Conservation (phyloP, 2,113 vertebrate species). For the Daubentonia madagascariensis region DNA sequence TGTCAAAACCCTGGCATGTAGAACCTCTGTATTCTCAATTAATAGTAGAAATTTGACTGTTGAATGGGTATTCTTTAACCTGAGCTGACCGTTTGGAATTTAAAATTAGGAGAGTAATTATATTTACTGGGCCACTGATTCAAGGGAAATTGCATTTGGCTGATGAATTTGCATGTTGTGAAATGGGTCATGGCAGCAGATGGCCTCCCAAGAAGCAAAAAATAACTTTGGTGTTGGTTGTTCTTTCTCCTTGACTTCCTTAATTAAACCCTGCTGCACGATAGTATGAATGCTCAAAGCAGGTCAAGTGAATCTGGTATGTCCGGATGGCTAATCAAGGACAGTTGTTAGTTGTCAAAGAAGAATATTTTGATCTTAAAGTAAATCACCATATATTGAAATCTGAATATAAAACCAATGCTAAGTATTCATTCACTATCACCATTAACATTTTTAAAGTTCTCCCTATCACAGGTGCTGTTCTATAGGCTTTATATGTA, state of each 20-base stretch:
- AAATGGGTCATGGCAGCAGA: slow-evolving; percentile 81
- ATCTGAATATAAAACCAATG: background rate
- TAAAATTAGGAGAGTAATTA: slow-evolving; percentile 82
- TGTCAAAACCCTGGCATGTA: slow-evolving; percentile 50
- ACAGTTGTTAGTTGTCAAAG: slow-evolving; percentile 65
- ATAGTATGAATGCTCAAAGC: slow-evolving; percentile 61
- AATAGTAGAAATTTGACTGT: slow-evolving; percentile 57
- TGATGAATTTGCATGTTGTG: slow-evolving; percentile 78
- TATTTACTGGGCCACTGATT: slow-evolving; percentile 79
- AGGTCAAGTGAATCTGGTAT: slow-evolving; percentile 66
- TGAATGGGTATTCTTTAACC: slow-evolving; percentile 68
- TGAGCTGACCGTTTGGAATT: slow-evolving; percentile 75
- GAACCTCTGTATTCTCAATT: slow-evolving; percentile 36
- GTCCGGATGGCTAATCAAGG: slow-evolving; percentile 24
- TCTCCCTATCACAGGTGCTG: background rate
- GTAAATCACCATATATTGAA: background rate
- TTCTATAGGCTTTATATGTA: background rate
- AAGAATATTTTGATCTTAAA: slow-evolving; percentile 47
- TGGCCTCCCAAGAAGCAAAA: slow-evolving; percentile 79
- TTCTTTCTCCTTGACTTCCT: slow-evolving; percentile 67
- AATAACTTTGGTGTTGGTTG: slow-evolving; percentile 64
- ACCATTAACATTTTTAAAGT: background rate
- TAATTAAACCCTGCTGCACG: slow-evolving; percentile 64
- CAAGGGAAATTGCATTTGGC: slow-evolving; percentile 70
- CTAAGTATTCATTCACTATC: background rate